Evolutionary conservation across 2,113 vertebrate genomes (phyloP).

Genomic region (Nibea coibor): DNA sequence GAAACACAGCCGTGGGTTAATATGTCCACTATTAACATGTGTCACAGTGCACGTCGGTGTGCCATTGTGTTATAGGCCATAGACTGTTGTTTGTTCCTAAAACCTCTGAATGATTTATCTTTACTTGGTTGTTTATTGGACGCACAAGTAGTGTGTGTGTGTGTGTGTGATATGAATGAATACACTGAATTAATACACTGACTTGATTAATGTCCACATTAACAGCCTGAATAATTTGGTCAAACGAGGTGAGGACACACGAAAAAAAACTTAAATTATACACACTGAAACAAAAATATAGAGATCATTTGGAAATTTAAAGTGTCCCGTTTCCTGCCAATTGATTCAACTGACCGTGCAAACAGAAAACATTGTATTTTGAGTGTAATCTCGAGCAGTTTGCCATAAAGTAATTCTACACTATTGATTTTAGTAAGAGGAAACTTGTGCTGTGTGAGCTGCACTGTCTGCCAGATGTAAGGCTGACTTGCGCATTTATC

Average conservation of each 20-base stretch:
- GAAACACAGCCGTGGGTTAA: constrained; percentile 53
- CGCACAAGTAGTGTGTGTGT: not conserved
- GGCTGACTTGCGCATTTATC: not conserved
- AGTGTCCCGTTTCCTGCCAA: not conserved
- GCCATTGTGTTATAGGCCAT: no score
- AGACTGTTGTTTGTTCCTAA: not conserved
- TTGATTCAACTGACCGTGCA: not conserved
- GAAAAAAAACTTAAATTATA: constrained; percentile 2
- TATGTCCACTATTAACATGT: constrained; percentile 48
- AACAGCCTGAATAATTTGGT: constrained; percentile 22
- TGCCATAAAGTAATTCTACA: constrained; percentile 54
- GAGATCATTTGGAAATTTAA: not conserved
- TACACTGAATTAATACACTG: no score
- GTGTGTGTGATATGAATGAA: not conserved
- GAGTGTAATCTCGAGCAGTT: not conserved
- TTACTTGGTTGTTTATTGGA: not conserved
- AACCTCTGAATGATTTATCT: not conserved
- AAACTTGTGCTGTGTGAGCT: constrained; percentile 49
- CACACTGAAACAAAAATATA: constrained; percentile 10
- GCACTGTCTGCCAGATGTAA: not conserved
- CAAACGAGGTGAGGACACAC: constrained; percentile 46
- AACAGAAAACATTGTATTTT: not conserved
- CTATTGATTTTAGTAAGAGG: constrained; percentile 65
- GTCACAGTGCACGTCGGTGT: not conserved
- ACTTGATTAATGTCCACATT: no score